Percentiles rank a stretch among this genome's conserved stretches.
These are phyloP conservation scores for Leptinotarsa juncta DNA, from an alignment of 2,888 invertebrate species.

Conservation along the genomic window DNA sequence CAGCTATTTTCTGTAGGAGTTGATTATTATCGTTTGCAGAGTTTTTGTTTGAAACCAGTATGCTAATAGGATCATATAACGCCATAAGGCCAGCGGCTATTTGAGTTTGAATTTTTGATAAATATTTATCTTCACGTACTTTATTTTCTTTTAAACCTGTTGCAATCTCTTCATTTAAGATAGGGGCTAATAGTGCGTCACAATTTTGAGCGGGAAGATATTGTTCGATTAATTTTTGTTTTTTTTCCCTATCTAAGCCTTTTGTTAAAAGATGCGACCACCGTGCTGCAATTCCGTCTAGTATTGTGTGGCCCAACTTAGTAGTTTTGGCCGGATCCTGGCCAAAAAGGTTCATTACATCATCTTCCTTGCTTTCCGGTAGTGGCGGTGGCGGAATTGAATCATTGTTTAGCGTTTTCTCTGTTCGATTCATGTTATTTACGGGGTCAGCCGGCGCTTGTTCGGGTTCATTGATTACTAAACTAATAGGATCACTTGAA, in stretches of 20 bases:
- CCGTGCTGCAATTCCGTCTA: not conserved
- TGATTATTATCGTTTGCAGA: not conserved
- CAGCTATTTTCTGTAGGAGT: not conserved
- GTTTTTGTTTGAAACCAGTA: not conserved
- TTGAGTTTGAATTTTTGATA: not conserved
- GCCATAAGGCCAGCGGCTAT: conserved; percentile 1
- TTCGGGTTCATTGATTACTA: not conserved
- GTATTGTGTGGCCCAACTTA: not conserved
- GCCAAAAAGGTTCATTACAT: not conserved
- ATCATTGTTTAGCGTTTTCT: not conserved
- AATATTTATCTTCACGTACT: conserved; percentile 1
- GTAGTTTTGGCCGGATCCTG: not conserved
- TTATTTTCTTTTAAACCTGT: conserved; percentile 1
- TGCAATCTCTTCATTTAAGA: not conserved
- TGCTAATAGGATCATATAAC: not conserved
- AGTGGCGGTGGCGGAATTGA: not conserved
- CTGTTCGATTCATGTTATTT: not conserved
- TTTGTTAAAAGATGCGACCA: not conserved
- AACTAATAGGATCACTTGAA: not conserved
- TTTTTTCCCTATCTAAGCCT: not conserved
- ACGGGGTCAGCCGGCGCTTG: not conserved
- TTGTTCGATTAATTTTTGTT: not conserved
- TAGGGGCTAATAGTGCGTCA: not conserved
- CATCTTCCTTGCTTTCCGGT: not conserved
- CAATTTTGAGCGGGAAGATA: conserved; percentile 10